Conservation (phyloP, 2,888 invertebrate species). For the Tipula helvola region DNA sequence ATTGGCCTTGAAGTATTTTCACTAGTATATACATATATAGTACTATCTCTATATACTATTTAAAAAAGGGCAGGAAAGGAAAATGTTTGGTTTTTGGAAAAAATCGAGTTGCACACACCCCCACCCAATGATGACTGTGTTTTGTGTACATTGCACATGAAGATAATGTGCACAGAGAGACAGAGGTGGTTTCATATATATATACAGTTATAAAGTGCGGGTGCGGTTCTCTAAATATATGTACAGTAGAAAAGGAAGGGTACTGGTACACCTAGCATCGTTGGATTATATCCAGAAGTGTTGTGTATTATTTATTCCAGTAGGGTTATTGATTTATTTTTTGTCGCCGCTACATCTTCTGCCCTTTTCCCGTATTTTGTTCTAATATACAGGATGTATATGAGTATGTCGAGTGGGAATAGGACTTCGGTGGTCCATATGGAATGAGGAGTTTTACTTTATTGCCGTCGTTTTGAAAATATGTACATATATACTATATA, state of each 20-base stretch:
- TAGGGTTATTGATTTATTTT: background rate
- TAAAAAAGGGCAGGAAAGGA: background rate
- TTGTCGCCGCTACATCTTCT: background rate
- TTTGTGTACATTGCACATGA: background rate
- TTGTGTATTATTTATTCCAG: background rate
- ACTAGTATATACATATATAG: too few species aligned
- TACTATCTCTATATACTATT: background rate
- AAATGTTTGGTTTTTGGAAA: background rate
- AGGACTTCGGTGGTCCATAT: background rate
- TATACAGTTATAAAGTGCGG: background rate
- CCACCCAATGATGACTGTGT: background rate
- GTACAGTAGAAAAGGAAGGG: background rate
- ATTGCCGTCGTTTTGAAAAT: background rate
- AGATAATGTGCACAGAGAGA: background rate
- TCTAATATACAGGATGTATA: background rate
- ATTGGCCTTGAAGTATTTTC: slow-evolving; percentile 1
- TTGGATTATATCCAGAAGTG: background rate
- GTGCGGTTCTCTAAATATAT: background rate
- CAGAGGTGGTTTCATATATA: background rate
- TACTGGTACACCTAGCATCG: background rate
- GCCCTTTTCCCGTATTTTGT: background rate
- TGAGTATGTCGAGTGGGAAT: background rate
- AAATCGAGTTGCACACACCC: background rate
- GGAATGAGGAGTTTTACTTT: background rate
- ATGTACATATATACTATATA: too few species aligned